phyloP scores from a whole-genome alignment of 2,888 invertebrate genomes.

The Spisula subtruncata region DNA sequence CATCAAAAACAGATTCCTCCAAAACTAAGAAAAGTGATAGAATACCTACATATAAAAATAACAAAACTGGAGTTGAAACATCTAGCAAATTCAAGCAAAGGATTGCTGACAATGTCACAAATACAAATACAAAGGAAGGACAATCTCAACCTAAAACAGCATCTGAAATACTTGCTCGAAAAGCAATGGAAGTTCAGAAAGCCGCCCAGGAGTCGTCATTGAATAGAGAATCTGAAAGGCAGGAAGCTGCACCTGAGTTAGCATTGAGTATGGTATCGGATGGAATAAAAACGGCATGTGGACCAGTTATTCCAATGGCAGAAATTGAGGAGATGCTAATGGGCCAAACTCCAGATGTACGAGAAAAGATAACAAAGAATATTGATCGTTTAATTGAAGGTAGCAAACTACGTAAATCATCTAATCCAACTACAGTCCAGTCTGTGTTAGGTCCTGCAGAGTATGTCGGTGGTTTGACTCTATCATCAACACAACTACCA shows the following conservation, averaged over 20 bases:
- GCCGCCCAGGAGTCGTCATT: background rate
- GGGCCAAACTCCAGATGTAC: background rate
- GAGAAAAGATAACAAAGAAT: conserved; percentile 6
- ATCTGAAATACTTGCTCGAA: background rate
- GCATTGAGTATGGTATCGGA: background rate
- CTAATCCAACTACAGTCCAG: background rate
- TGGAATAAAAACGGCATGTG: background rate
- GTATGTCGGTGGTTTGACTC: conserved; percentile 59
- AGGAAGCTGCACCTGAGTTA: background rate
- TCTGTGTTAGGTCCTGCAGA: conserved; percentile 40
- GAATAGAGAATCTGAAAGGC: background rate
- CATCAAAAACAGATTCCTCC: background rate
- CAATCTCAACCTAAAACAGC: background rate
- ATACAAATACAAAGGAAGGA: background rate
- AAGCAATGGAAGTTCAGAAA: background rate
- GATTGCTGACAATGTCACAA: background rate
- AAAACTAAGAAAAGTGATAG: background rate
- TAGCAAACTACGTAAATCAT: conserved; percentile 22
- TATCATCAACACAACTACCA: conserved; percentile 31
- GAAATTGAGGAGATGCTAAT: background rate
- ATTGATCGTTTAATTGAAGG: conserved; percentile 44
- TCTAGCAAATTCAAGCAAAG: background rate
- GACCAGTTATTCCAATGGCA: background rate
- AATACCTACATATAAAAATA: background rate
- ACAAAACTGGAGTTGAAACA: background rate